These are phyloP conservation scores for Chaetoderma sp. DNA, from an alignment of 2,888 invertebrate species.

Conservation along the genomic window DNA sequence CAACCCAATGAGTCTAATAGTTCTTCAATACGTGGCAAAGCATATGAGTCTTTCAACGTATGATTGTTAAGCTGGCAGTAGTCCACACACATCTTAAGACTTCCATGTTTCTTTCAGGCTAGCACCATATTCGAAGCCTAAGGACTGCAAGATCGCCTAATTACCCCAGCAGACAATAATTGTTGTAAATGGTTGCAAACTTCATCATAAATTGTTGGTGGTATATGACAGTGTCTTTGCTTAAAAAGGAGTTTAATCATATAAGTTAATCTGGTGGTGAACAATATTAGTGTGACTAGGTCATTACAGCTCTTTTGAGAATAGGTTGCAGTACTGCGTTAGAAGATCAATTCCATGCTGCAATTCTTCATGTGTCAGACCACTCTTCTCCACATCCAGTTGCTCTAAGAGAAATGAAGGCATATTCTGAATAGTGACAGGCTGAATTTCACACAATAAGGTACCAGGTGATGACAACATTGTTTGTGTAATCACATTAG, in stretches of 20 bases:
- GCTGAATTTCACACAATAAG: neutral
- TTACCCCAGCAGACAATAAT: conserved; percentile 2
- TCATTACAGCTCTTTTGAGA: neutral
- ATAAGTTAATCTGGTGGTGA: neutral
- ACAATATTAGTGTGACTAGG: neutral
- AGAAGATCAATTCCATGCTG: neutral
- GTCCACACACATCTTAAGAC: conserved; percentile 9
- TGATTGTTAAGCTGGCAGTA: conserved; percentile 2
- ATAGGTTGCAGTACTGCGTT: neutral
- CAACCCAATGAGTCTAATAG: conserved; percentile 3
- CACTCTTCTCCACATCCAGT: neutral
- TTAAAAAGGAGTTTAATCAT: conserved; percentile 2
- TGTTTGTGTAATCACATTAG: too few species aligned
- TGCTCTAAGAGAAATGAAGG: neutral
- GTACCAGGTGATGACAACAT: too few species aligned
- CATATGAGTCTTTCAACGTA: conserved; percentile 2
- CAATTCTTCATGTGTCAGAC: neutral
- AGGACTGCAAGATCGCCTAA: conserved; percentile 9
- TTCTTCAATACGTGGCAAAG: conserved; percentile 6
- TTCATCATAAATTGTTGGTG: conserved; percentile 5
- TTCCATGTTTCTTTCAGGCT: conserved; percentile 10
- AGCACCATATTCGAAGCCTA: conserved; percentile 7
- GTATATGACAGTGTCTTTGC: conserved; percentile 6
- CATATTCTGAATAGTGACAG: neutral
- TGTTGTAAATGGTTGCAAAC: conserved; percentile 5